A percentile compares a stretch with the other conserved stretches of the same genome.
These are phyloP conservation scores for Meloidogyne floridensis DNA, from an alignment of 1,140 invertebrate genomes.

Conservation along the genomic window DNA sequence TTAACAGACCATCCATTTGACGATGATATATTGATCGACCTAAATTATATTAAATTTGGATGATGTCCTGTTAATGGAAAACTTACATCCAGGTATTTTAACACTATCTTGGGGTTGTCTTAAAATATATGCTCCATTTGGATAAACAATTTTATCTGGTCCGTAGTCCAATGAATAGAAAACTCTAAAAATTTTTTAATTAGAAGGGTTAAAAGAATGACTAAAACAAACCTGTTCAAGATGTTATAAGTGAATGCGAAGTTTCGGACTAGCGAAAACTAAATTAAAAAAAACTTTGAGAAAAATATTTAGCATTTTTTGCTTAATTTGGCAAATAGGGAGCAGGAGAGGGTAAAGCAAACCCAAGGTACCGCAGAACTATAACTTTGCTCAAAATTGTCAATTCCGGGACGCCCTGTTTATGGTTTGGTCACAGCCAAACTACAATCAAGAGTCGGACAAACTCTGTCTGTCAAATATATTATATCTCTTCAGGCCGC, in stretches of 20 bases:
- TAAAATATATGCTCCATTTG: slow-evolving; percentile 63
- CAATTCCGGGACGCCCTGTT: no score
- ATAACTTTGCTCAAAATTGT: no score
- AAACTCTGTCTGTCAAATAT: no score
- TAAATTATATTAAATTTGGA: neutral
- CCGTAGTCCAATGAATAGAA: slow-evolving; percentile 46
- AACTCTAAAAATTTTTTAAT: neutral
- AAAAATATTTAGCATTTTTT: neutral
- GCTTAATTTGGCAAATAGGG: no score
- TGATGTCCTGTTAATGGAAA: neutral
- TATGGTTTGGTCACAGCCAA: no score
- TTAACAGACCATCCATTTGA: slow-evolving; percentile 68
- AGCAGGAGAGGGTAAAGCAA: no score
- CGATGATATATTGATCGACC: slow-evolving; percentile 64
- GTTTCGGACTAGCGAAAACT: slow-evolving; percentile 61
- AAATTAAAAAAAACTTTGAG: slow-evolving; percentile 41
- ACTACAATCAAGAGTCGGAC: no score
- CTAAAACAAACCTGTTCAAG: slow-evolving; percentile 47
- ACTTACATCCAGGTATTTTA: slow-evolving; percentile 59
- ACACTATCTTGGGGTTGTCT: slow-evolving; percentile 63
- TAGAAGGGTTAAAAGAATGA: no score
- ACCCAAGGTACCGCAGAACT: no score
- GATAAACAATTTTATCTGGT: slow-evolving; percentile 65
- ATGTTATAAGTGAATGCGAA: slow-evolving; percentile 66
- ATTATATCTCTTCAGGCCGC: no score